A percentile compares a stretch with the other conserved stretches of the same genome.
Conservation (phyloP, 2,888 invertebrate genomes). For the Acleris sparsana region DNA sequence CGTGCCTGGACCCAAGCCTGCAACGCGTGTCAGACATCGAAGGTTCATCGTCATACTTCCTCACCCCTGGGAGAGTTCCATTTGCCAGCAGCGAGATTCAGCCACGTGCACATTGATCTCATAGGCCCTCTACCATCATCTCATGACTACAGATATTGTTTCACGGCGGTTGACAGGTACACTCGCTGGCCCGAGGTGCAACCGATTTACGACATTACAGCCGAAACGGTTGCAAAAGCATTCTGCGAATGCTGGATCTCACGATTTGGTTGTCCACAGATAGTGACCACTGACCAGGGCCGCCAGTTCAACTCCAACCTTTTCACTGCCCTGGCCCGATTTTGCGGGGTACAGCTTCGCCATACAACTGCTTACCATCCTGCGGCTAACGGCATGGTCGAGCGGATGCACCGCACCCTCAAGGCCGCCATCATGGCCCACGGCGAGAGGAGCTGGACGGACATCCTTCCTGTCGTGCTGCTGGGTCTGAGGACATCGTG, state of each 20-base stretch:
- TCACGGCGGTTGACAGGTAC: slow-evolving; percentile 39
- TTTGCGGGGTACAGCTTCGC: background rate
- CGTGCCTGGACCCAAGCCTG: slow-evolving; percentile 5
- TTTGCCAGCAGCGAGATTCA: background rate
- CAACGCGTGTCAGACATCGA: background rate
- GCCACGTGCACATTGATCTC: background rate
- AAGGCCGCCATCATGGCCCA: slow-evolving; percentile 11
- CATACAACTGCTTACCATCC: slow-evolving; percentile 15
- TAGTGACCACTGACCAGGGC: slow-evolving; percentile 54
- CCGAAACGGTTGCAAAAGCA: slow-evolving; percentile 47
- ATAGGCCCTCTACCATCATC: background rate
- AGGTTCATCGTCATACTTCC: slow-evolving; percentile 3
- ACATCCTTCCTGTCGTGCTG: slow-evolving; percentile 47
- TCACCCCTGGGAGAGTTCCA: background rate
- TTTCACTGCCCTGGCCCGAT: slow-evolving; percentile 27
- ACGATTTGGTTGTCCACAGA: slow-evolving; percentile 53
- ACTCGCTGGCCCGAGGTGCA: slow-evolving; percentile 38
- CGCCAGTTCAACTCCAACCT: slow-evolving; percentile 36
- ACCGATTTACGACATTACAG: slow-evolving; percentile 23
- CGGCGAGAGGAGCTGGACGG: slow-evolving; percentile 45
- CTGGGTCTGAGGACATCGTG: slow-evolving; percentile 39
- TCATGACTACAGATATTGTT: background rate
- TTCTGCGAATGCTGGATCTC: slow-evolving; percentile 55
- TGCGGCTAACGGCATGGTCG: slow-evolving; percentile 29
- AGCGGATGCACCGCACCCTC: slow-evolving; percentile 20